These are phyloP conservation scores for Siniperca undulata DNA, from an alignment of 2,797 vertebrate genomes.

Conservation along the genomic window DNA sequence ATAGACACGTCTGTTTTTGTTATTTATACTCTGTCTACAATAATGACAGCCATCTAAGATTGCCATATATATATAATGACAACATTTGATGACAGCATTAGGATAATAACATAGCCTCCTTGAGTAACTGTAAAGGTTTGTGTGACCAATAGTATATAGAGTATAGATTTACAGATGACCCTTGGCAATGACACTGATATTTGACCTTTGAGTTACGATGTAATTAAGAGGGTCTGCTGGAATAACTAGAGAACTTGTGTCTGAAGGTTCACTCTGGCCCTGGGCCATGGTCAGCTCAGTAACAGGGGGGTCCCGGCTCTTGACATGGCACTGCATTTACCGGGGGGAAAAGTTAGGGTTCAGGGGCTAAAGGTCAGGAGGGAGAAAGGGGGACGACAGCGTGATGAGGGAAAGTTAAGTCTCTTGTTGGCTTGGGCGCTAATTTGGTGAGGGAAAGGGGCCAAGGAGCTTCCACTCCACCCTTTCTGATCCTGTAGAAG, in stretches of 20 bases:
- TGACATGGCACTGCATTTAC: slow-evolving; percentile 47
- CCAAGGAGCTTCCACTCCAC: slow-evolving; percentile 36
- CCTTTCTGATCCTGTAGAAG: slow-evolving; percentile 48
- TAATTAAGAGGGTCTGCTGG: slow-evolving; percentile 60
- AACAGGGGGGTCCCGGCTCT: slow-evolving; percentile 7
- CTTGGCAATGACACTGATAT: slow-evolving; percentile 53
- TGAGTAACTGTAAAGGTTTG: slow-evolving; percentile 42
- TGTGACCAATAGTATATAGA: slow-evolving; percentile 34
- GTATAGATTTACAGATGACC: slow-evolving; percentile 61
- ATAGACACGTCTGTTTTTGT: background rate
- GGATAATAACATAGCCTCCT: slow-evolving; percentile 22
- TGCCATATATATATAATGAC: background rate
- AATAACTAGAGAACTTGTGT: slow-evolving; percentile 57
- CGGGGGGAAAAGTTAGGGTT: slow-evolving; percentile 56
- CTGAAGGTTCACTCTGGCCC: slow-evolving; percentile 53
- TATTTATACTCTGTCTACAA: background rate
- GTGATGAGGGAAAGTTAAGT: slow-evolving; percentile 49
- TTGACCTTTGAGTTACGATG: slow-evolving; percentile 58
- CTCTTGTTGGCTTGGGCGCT: slow-evolving; percentile 45
- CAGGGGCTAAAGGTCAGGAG: slow-evolving; percentile 50
- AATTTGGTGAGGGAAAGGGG: slow-evolving; percentile 69
- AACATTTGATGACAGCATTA: slow-evolving; percentile 6
- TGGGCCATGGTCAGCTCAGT: slow-evolving; percentile 43
- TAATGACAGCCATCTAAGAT: background rate
- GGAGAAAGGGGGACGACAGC: slow-evolving; percentile 13